Evolutionary conservation across 2,797 vertebrate genomes (phyloP).

Genomic region (Bufotes viridis): DNA sequence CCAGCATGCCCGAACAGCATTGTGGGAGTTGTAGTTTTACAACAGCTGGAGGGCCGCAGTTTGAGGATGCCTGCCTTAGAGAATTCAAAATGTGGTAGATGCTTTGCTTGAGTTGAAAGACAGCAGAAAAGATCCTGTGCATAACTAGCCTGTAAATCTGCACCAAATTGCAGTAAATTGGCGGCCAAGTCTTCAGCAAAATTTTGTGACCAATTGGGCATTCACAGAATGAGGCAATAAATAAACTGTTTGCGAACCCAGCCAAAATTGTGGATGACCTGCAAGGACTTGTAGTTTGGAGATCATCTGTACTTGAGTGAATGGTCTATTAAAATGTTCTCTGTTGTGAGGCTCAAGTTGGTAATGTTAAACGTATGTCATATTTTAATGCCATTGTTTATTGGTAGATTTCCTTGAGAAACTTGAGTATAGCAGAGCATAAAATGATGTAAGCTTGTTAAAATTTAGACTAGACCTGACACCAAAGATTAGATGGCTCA

Average conservation of each 20-base stretch:
- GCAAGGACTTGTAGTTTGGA: not conserved
- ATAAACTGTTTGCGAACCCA: not conserved
- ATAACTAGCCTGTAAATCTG: not conserved
- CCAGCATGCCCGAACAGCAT: no score
- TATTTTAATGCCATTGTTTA: slow-evolving; percentile 5
- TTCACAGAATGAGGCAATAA: not conserved
- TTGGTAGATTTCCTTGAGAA: slow-evolving; percentile 20
- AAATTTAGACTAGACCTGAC: slow-evolving; percentile 3
- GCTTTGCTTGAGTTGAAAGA: not conserved
- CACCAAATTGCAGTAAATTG: not conserved
- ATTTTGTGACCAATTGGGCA: not conserved
- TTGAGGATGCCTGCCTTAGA: no score
- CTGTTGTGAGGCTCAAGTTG: not conserved
- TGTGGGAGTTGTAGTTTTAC: no score
- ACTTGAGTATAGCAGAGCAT: not conserved
- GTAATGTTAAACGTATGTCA: not conserved
- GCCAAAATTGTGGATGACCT: not conserved
- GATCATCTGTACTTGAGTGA: not conserved
- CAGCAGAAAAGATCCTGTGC: not conserved
- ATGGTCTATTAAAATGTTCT: not conserved
- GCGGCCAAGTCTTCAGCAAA: not conserved
- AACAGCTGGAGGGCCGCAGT: no score
- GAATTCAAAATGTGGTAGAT: not conserved
- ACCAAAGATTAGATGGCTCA: slow-evolving; percentile 13
- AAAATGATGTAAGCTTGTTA: slow-evolving; percentile 8